phyloP scores from a whole-genome alignment of 2,113 vertebrate species.

The Uropsilus gracilis region DNA sequence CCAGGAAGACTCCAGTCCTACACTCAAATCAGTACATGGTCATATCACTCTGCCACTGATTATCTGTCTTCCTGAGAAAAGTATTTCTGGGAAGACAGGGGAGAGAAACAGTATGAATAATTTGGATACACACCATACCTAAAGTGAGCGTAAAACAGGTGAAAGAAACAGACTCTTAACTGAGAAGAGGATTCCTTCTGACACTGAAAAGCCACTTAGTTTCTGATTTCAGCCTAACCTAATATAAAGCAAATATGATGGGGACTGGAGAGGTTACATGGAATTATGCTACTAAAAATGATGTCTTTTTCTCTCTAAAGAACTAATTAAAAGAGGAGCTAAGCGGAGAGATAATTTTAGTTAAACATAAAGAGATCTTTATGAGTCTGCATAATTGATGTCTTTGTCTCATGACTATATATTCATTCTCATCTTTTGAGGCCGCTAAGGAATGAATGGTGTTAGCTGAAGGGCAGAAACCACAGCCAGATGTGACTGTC shows the following conservation, averaged over 20 bases:
- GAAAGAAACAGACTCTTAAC: neutral
- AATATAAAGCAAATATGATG: neutral
- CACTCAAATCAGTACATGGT: neutral
- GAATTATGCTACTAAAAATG: neutral
- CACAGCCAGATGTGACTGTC: neutral
- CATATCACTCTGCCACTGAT: neutral
- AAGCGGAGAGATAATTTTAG: neutral
- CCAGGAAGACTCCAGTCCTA: neutral
- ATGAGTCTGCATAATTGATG: neutral
- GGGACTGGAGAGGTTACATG: neutral
- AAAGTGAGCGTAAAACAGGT: neutral
- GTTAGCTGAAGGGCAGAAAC: neutral
- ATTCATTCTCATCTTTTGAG: slow-evolving; percentile 10
- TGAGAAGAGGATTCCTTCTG: neutral
- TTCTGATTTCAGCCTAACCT: neutral
- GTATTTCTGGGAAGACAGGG: neutral
- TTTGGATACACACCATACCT: neutral
- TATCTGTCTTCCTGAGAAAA: neutral
- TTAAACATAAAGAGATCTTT: neutral
- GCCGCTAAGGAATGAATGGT: neutral
- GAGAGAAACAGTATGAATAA: neutral
- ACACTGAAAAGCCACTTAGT: neutral
- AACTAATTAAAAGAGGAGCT: neutral
- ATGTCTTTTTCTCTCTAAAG: neutral
- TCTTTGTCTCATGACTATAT: neutral